Base-by-base conservation (phyloP, 2,888 invertebrate species). In the Caenorhabditis afra region DNA sequence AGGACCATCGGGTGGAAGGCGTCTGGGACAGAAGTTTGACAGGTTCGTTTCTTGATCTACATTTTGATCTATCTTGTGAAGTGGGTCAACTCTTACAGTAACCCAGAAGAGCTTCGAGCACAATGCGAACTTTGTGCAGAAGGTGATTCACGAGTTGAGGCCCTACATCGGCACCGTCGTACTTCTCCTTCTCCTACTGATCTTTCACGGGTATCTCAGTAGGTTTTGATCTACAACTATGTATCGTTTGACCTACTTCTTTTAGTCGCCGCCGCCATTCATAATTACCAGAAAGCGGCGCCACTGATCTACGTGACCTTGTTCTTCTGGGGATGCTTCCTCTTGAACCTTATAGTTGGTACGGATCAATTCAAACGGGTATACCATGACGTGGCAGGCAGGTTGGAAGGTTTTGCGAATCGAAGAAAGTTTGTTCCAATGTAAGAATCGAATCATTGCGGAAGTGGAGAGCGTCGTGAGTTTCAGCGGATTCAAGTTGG, bases 191-290 rank as follows among this genome's bases (percentile, higher is more conserved):
- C 61, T 70, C 20, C 22, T 70, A 7, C n/a, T 70, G 22, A 44
- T 61, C 16, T 70, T 61, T 70, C 70, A 70, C 45, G 70, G 70
- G 16, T 70, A 41, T 47, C 45, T 70, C 18, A 61, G 70, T 70
- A 16, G 53, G 70, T 55, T 29, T 29, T 29, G 29, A 29, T 29
- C 29, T 29, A 29, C n/a, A 23, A 10, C 22, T 47, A n/a, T n/a
- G n/a, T n/a, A n/a, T n/a, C n/a, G n/a, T n/a, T n/a, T n/a, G 29
- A 29, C 29, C 29, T 16, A 41, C 12, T 74, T n/a, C n/a, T n/a
- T 81, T 29, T 66, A 81, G 81, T 79, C 14, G 78, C 75, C 49
- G 81, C 81, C 22, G 79, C 58, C 0, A 75, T 81, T 44, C 81
- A 81, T 37, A 66, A 76, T 58, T 71, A 75, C n/a, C n/a, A 47